Base-by-base conservation (phyloP, 1,140 invertebrate species). In the Ceratina calcarata region DNA sequence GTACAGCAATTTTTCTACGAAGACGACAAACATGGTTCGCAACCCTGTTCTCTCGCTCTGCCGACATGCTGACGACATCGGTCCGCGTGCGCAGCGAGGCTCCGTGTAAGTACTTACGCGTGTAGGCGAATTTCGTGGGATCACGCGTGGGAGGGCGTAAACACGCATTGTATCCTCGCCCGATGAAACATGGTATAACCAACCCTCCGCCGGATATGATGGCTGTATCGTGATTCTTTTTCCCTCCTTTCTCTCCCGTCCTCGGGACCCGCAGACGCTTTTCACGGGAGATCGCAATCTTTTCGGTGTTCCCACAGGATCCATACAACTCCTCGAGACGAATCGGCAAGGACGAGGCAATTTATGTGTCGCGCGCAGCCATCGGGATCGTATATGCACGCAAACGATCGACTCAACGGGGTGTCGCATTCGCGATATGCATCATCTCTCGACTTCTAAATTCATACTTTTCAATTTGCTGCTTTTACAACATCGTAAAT, bases 341-440 rank as follows among this genome's bases (percentile, higher is more conserved):
- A 51, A 51, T 60, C 55, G 61, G 62, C 27, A 32, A 51, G 61
- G n/a, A 74, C 61, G 61, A 62, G 53, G 57, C 77, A 79, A 79
- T 79, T 79, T 74, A 79, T 66, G 62, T 79, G 77, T 79, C 77
- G 77, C 15, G 76, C 20, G 51, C 68, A 78, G 76, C 49, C 68
- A 55, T 72, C 57, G 58, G 60, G 22, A 55, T 15, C 49, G 57
- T 32, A 2, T 12, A 2, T 1, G 8, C 53, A 18, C 12, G 12
- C 53, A 7, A 55, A 18, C 53, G 53, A 32, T 4, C 27, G 27
- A 32, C 27, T 32, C 27, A 20, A 0, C 24, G 24, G 66, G 55
- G 22, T 77, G 74, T 61, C 57, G 45, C 32, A 70, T 69, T 27
- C 65, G 15, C 22, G 1, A 60, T 37, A 45, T 37, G 24, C 45